A percentile compares a stretch with the other conserved stretches of the same genome.
phyloP scores from a whole-genome alignment of 2,888 invertebrate genomes.

The Oscheius sp. region DNA sequence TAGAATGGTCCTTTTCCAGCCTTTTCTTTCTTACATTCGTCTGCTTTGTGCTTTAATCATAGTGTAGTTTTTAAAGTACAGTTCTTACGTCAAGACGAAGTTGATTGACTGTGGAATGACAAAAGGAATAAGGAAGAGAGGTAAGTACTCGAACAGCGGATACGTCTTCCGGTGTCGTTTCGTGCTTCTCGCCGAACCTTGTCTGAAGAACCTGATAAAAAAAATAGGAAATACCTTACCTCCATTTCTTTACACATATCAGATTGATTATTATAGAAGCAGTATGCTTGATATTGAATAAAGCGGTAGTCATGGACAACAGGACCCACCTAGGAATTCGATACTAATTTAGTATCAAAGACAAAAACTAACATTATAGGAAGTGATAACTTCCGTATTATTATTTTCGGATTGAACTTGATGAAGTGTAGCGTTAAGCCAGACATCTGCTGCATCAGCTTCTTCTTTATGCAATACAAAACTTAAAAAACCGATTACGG shows the following conservation, averaged over 20 bases:
- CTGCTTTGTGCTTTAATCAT: constrained; percentile 37
- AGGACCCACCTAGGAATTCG: constrained; percentile 6
- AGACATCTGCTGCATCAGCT: constrained; percentile 5
- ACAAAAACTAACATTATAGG: background rate
- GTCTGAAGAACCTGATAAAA: constrained; percentile 24
- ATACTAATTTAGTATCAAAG: too few relatives aligned
- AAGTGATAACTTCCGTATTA: background rate
- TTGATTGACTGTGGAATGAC: constrained; percentile 57
- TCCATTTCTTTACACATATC: constrained; percentile 8
- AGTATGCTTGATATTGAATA: constrained; percentile 26
- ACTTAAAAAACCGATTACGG: background rate
- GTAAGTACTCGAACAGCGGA: constrained; percentile 48
- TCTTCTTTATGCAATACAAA: constrained; percentile 9
- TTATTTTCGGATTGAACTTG: background rate
- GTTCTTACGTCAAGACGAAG: constrained; percentile 42
- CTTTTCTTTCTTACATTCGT: constrained; percentile 49
- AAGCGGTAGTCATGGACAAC: background rate
- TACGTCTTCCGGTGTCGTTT: constrained; percentile 36
- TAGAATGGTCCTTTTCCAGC: constrained; percentile 64
- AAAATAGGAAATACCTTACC: background rate
- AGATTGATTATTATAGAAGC: constrained; percentile 6
- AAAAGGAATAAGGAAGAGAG: constrained; percentile 62
- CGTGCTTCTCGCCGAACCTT: constrained; percentile 33
- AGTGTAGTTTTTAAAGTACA: constrained; percentile 14
- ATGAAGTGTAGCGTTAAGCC: constrained; percentile 11